Evolutionary conservation across 2,888 invertebrate genomes (phyloP).

Genomic region (Nemurella pictetii): DNA sequence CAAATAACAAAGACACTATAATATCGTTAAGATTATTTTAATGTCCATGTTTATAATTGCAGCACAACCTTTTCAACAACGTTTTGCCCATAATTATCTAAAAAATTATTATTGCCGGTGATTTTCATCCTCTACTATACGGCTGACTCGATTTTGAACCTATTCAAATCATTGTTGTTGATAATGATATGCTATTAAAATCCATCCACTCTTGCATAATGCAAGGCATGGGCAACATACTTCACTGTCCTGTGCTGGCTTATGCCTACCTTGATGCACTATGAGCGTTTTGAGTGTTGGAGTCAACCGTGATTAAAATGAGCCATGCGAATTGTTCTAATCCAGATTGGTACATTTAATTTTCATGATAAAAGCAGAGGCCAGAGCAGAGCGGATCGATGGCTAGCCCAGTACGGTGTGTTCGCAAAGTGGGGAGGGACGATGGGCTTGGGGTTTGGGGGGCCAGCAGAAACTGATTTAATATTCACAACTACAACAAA

Average conservation of each 20-base stretch:
- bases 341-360: slow-evolving; percentile 39
- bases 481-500: neutral
- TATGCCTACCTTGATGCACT: neutral
- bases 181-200: neutral
- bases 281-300: neutral
- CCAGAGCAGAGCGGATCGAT: neutral
- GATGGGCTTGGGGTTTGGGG: neutral
- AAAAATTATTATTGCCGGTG: neutral
- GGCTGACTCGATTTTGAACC: neutral
- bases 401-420: neutral
- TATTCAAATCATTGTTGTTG: neutral
- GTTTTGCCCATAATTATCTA: neutral
- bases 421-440: too few relatives aligned
- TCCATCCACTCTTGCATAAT: neutral
- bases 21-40: neutral
- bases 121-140: neutral
- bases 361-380: slow-evolving; percentile 34
- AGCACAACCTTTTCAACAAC: neutral
- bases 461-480: neutral
- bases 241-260: neutral
- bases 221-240: too few relatives aligned
- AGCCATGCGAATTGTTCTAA: slow-evolving; percentile 8
- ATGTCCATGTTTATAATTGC: neutral
- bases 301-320: neutral
- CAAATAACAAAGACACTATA: neutral